Percentiles rank a stretch among this genome's conserved stretches.
phyloP scores from a whole-genome alignment of 2,113 vertebrate species.

The Scortum barcoo region DNA sequence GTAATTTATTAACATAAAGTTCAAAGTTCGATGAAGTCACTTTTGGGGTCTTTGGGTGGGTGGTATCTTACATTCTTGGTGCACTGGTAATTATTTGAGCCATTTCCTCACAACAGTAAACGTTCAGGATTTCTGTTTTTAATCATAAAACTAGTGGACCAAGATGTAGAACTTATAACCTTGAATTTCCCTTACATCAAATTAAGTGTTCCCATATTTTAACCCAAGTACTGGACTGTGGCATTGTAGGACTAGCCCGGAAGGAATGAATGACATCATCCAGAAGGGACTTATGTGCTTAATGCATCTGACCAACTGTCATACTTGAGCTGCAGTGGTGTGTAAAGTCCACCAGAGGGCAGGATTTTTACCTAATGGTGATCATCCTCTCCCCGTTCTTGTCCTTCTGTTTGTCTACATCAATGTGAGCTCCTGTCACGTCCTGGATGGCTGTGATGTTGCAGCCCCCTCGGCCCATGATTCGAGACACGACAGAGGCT shows the following conservation, averaged over 20 bases:
- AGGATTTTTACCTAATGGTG: constrained; percentile 92
- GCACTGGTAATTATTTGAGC: no score
- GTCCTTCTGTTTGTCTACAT: constrained; percentile 99
- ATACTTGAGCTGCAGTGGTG: background rate
- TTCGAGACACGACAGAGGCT: constrained; percentile 97
- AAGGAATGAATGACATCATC: constrained; percentile 31
- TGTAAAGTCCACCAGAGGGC: constrained; percentile 38
- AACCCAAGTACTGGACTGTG: background rate
- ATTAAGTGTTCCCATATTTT: background rate
- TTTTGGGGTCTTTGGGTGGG: background rate
- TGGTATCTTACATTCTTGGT: no score
- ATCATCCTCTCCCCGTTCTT: constrained; percentile 99
- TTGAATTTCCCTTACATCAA: background rate
- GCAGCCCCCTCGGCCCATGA: constrained; percentile 99
- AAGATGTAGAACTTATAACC: background rate
- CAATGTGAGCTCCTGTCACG: constrained; percentile 98
- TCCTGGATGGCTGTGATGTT: constrained; percentile 99
- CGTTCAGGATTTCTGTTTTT: no score
- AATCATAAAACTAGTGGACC: no score
- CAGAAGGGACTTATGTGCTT: background rate
- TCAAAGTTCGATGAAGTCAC: no score
- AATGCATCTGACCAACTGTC: background rate
- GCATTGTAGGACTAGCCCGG: background rate
- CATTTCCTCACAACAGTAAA: no score
- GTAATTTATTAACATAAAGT: no score